phyloP scores from a whole-genome alignment of 2,888 invertebrate genomes.

The Leptinotarsa rubiginosa region DNA sequence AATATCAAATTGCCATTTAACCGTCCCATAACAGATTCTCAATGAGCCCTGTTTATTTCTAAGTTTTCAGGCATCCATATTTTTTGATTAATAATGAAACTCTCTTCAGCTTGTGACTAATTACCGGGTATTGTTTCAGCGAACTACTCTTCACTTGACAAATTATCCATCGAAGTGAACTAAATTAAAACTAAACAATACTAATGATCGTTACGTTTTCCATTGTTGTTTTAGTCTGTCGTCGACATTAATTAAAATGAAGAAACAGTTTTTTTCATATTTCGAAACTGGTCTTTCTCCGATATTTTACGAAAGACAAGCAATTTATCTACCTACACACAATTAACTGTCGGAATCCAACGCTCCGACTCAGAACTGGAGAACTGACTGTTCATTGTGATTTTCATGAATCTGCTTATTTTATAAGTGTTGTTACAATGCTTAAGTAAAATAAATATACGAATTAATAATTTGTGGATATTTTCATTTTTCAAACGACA shows the following conservation, averaged over 20 bases:
- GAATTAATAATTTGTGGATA: no score
- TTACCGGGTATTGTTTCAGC: conserved; percentile 10
- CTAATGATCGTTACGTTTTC: conserved; percentile 43
- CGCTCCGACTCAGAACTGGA: background rate
- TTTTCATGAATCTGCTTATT: background rate
- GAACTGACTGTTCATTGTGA: background rate
- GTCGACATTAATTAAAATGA: conserved; percentile 42
- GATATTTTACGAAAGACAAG: conserved; percentile 17
- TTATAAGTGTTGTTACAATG: no score
- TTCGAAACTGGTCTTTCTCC: conserved; percentile 22
- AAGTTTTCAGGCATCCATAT: background rate
- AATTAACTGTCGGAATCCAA: conserved; percentile 32
- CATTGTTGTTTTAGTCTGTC: conserved; percentile 43
- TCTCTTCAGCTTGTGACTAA: background rate
- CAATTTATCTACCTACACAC: conserved; percentile 33
- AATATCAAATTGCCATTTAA: background rate
- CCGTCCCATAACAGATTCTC: background rate
- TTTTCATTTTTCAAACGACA: no score
- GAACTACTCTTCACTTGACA: background rate
- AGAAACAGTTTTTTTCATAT: conserved; percentile 30
- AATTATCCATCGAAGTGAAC: conserved; percentile 17
- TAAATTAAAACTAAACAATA: conserved; percentile 41
- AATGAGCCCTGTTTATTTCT: background rate
- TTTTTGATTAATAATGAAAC: background rate
- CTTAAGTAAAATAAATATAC: no score